Base-by-base conservation (phyloP, 1,140 invertebrate genomes). In the Chelonus insularis region DNA sequence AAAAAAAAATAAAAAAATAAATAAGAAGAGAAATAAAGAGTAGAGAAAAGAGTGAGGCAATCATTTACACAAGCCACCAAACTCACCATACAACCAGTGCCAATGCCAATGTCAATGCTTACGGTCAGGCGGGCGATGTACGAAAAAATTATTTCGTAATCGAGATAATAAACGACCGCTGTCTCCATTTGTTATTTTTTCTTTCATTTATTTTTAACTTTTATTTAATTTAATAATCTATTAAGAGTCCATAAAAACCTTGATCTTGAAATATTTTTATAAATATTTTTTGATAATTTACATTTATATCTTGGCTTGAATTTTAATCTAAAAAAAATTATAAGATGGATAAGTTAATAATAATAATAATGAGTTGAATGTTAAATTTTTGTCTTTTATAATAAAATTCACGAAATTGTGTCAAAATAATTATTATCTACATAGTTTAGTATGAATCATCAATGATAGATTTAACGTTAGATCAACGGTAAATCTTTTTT, bases 41-140 rank as follows among this genome's bases (percentile, higher is more conserved):
- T 7, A 4, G 18, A 7, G 14, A 18, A 18, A 14, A 20, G 41
- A n/a, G 9, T 29, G 45, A 48, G 21, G 2, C 4, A 45, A 41
- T 48, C 43, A 60, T 20, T 37, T 21, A n/a, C 41, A 16, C 41
- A 43, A 18, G 41, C 16, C 14, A 25, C 14, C 36, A 57, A 57
- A 45, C 59, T 52, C 43, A 34, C 41, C 18, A 41, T 34, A 37
- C 20, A 16, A 72, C 54, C 67, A 67, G 60, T 67, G 62, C 47
- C 73, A 74, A 54, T 68, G 72, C 55, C 61, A 61, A 57, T 65
- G 61, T 45, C 57, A 23, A 20, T 11, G 43, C 9, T 51, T 32
- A 37, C 50, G 50, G 21, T 48, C 57, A 36, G 45, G 18, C 50
- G 20, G 6, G 20, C 23, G 23, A 6, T 3, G 12, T 20, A 21